Conservation (phyloP, 2,797 vertebrate species). For the Kryptopterus vitreolus region DNA sequence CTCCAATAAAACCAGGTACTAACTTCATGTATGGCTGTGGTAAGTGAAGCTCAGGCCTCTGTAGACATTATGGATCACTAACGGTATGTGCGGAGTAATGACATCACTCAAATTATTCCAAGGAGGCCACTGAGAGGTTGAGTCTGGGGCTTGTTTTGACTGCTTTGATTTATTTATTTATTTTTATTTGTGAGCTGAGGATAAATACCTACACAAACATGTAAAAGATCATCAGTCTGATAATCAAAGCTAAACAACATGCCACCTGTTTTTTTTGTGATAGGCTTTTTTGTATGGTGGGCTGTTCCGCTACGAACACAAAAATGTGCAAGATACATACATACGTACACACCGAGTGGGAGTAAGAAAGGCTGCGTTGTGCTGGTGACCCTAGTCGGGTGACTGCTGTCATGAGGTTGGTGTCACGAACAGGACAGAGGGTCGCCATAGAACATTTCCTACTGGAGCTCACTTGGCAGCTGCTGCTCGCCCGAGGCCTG, state of each 20-base stretch:
- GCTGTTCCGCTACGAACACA: background rate
- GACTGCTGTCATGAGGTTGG: conserved; percentile 67
- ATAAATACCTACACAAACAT: background rate
- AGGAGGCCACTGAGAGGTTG: background rate
- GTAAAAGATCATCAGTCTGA: background rate
- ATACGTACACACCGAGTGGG: conserved; percentile 12
- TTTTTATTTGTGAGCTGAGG: background rate
- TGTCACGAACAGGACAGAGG: conserved; percentile 67
- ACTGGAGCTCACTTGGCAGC: conserved; percentile 63
- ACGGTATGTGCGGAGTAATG: conserved; percentile 8
- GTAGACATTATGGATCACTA: background rate
- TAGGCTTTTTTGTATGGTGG: conserved; percentile 20
- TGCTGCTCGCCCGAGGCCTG: conserved; percentile 59
- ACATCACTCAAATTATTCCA: conserved; percentile 24
- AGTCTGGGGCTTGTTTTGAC: background rate
- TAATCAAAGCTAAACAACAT: background rate
- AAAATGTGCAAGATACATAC: conserved; percentile 13
- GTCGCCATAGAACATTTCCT: conserved; percentile 64
- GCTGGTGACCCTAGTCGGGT: conserved; percentile 60
- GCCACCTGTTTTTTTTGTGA: background rate
- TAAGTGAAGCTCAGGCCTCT: background rate
- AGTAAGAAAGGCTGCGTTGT: conserved; percentile 62
- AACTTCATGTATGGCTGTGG: background rate
- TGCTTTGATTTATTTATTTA: background rate
- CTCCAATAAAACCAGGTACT: background rate